Conservation (phyloP, 2,888 invertebrate species). For the Drepana falcataria region DNA sequence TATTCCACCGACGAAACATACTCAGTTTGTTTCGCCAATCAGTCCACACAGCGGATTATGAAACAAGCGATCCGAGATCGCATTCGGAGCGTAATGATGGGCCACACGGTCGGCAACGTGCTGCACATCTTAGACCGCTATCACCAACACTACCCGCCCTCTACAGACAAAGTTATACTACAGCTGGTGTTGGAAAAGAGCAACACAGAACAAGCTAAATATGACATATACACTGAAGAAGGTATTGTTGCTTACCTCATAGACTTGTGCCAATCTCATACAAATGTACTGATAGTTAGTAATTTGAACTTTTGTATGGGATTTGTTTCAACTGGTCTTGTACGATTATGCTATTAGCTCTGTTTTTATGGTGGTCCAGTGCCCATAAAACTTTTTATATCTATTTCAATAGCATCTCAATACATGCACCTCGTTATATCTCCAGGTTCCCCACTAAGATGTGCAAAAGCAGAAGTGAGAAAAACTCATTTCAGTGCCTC, state of each 20-base stretch:
- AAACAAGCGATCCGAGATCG: constrained; percentile 55
- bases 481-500: no score
- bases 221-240: not conserved
- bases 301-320: constrained; percentile 5
- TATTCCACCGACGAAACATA: constrained; percentile 12
- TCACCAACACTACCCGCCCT: constrained; percentile 35
- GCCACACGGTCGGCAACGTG: constrained; percentile 35
- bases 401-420: no score
- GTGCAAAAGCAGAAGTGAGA: no score
- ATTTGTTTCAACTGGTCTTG: not conserved
- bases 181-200: constrained; percentile 26
- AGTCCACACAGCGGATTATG: constrained; percentile 27
- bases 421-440: no score
- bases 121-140: constrained; percentile 36
- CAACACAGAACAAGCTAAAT: not conserved
- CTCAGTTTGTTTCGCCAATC: constrained; percentile 9
- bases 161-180: constrained; percentile 44
- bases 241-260: constrained; percentile 1
- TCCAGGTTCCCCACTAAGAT: no score
- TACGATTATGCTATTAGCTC: no score
- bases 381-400: no score
- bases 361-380: no score
- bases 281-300: not conserved
- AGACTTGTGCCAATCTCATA: not conserved
- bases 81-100: constrained; percentile 43